Percentiles rank a stretch among this genome's conserved stretches.
Evolutionary conservation across 2,113 vertebrate genomes (phyloP).

Genomic region (Gymnobelideus leadbeateri): DNA sequence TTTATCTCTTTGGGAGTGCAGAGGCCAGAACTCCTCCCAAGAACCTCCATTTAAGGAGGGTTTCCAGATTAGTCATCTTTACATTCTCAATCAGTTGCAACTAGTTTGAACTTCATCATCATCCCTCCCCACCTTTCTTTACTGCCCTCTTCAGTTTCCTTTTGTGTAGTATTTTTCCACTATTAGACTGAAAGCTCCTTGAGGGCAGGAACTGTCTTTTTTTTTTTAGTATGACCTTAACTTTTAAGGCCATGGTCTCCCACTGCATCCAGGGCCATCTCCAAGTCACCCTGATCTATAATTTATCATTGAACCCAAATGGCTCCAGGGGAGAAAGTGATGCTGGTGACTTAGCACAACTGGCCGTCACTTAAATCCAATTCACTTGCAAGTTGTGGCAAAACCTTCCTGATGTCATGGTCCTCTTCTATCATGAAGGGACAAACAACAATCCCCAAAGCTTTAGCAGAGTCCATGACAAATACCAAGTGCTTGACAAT

Average conservation of each 20-base stretch:
- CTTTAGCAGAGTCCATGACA: background rate
- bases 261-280: too few relatives aligned
- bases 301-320: too few relatives aligned
- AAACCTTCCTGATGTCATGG: too few relatives aligned
- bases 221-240: too few relatives aligned
- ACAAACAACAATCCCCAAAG: background rate
- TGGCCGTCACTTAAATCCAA: too few relatives aligned
- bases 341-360: too few relatives aligned
- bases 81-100: background rate
- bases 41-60: background rate
- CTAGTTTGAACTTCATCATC: background rate
- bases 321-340: too few relatives aligned
- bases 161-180: background rate
- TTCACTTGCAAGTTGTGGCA: too few relatives aligned
- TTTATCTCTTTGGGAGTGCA: background rate
- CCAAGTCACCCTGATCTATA: too few relatives aligned
- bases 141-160: background rate
- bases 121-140: background rate
- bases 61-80: background rate
- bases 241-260: too few relatives aligned
- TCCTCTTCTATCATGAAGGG: too few relatives aligned
- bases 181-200: background rate
- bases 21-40: background rate
- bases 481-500: background rate
- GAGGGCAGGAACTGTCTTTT: background rate